Percentiles rank a stretch among this genome's conserved stretches.
These are phyloP conservation scores for Cryptomyrus ogoouensis DNA, from an alignment of 2,113 vertebrate genomes.

Conservation along the genomic window DNA sequence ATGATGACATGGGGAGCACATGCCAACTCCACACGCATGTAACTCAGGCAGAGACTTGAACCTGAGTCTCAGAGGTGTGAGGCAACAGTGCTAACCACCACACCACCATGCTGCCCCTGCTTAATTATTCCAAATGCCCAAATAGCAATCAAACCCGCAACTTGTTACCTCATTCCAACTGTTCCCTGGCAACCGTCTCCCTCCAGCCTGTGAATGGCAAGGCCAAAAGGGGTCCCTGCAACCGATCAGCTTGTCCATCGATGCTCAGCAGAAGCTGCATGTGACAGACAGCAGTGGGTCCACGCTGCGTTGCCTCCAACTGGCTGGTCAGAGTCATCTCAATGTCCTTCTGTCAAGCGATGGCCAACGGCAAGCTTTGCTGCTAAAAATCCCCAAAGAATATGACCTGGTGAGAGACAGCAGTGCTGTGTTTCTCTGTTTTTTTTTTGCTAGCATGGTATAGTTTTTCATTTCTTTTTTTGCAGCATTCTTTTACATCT, in stretches of 20 bases:
- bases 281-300: slow-evolving; percentile 64
- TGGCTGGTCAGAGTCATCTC: slow-evolving; percentile 55
- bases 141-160: background rate
- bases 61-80: no score
- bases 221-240: slow-evolving; percentile 58
- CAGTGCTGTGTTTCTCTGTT: background rate
- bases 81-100: no score
- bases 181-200: slow-evolving; percentile 12
- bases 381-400: slow-evolving; percentile 88
- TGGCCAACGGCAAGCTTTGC: slow-evolving; percentile 55
- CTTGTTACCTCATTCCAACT: background rate
- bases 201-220: slow-evolving; percentile 80
- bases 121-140: background rate
- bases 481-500: background rate
- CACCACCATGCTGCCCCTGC: no score
- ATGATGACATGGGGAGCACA: no score
- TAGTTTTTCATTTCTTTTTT: background rate
- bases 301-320: slow-evolving; percentile 61
- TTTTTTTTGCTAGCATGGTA: background rate
- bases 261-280: slow-evolving; percentile 58
- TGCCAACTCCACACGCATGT: no score
- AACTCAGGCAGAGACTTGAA: no score
- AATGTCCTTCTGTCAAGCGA: slow-evolving; percentile 71
- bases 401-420: slow-evolving; percentile 76
- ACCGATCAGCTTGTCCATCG: slow-evolving; percentile 62